Evolutionary conservation across 2,113 vertebrate genomes (phyloP).

Genomic region (Alosa alosa): DNA sequence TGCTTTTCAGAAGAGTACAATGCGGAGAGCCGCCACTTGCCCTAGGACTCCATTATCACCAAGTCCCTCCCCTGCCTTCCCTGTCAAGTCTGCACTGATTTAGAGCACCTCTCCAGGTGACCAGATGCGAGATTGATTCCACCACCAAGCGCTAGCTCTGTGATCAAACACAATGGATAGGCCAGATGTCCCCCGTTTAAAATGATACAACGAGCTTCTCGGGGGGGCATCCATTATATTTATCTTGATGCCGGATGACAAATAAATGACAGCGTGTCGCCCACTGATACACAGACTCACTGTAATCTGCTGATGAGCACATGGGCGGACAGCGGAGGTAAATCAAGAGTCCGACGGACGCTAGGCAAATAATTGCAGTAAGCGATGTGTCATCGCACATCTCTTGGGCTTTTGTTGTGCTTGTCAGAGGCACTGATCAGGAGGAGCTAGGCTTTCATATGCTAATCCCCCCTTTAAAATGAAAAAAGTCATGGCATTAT

Average conservation of each 20-base stretch:
- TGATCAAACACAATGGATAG: constrained; percentile 51
- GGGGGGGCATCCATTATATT: constrained; percentile 56
- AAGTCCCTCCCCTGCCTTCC: constrained; percentile 30
- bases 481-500: not conserved
- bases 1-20: constrained; percentile 49
- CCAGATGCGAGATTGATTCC: constrained; percentile 62
- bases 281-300: constrained; percentile 47
- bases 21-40: constrained; percentile 50
- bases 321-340: constrained; percentile 59
- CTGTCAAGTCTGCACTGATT: constrained; percentile 48
- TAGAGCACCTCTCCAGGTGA: constrained; percentile 55
- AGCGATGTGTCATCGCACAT: constrained; percentile 59
- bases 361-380: constrained; percentile 66
- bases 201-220: constrained; percentile 51
- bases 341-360: constrained; percentile 62
- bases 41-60: constrained; percentile 50
- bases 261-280: constrained; percentile 51
- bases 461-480: constrained; percentile 47
- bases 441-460: constrained; percentile 58
- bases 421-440: constrained; percentile 60
- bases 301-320: constrained; percentile 55
- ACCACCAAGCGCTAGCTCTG: constrained; percentile 41
- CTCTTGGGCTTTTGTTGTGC: constrained; percentile 50
- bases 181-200: constrained; percentile 61
- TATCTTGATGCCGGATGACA: constrained; percentile 63